Evolutionary conservation across 2,113 vertebrate species (phyloP), one percentile per base, ranked within the genome.

Genomic region (Bubo bubo): DNA sequence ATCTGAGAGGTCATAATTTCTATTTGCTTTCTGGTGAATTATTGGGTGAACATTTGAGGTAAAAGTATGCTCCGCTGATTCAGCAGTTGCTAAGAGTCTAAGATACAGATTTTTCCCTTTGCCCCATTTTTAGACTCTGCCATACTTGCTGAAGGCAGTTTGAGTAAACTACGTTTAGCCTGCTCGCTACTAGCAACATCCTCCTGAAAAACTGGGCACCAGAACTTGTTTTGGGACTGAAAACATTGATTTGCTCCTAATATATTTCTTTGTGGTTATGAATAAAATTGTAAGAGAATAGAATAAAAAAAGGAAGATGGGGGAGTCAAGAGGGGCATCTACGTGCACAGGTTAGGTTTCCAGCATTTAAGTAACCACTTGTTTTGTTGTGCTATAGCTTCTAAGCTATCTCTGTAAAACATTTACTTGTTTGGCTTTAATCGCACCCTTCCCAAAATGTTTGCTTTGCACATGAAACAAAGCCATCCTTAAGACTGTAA

Each of bases 381-480:
- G 41, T 53, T 90, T 87, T 85, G 52, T 70, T 90, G 64, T 88
- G 55, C 86, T 73, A 14, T 70, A 64, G 58, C 32, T 91, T 87
- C 91, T 93, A 49, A 94, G 53, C 66, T 52, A 32, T 82, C 66
- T 95, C 89, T 94, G 93, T 94, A 74, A 94, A 96, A 93, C 85
- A 85, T 93, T 95, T 94, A 91, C 81, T 81, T 91, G 50, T 70
- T 73, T 76, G 90, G 50, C 67, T 89, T 80, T 83, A 91, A 86
- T 93, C 3, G 0, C 34, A 37, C 23, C 62, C 74, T 63, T 76
- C 2, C 1, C 62, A 79, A 17, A 64, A 58, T 89, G 83, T 94
- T 97, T 95, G 91, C 66, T 96, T 87, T 95, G 89, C 86, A 30
- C 50, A 15, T 85, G 91, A 94, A 80, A 94, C 81, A 93, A 90